Evolutionary conservation across 1,140 invertebrate species (phyloP).

Genomic region (Ceratina australensis): DNA sequence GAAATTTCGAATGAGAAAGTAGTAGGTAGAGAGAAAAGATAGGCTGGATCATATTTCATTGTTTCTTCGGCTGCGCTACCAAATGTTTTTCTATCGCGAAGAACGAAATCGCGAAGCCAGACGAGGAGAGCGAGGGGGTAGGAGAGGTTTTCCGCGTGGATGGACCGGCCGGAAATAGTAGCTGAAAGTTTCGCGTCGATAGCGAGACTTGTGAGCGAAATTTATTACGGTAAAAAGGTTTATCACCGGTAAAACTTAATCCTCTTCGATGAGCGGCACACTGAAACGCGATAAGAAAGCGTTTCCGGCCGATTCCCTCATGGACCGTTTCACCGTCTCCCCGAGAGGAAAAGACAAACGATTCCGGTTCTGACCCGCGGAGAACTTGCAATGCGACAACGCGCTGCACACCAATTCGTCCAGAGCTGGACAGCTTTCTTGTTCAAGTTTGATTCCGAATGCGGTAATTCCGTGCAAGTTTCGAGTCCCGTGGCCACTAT

Average conservation of each 20-base stretch:
- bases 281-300: slow-evolving; percentile 13
- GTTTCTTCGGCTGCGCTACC: too few relatives aligned
- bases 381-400: too few relatives aligned
- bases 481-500: too few relatives aligned
- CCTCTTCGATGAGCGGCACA: not conserved
- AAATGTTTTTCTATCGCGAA: not conserved
- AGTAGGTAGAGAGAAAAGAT: not conserved
- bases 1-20: not conserved
- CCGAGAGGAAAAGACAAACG: not conserved
- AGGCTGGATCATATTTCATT: too few relatives aligned
- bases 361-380: too few relatives aligned
- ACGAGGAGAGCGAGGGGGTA: not conserved
- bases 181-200: not conserved
- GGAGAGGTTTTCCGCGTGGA: not conserved
- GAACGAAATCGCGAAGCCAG: too few relatives aligned
- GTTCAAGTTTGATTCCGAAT: too few relatives aligned
- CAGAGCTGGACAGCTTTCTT: too few relatives aligned
- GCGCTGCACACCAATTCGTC: too few relatives aligned
- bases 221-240: slow-evolving; percentile 20
- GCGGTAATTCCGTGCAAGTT: too few relatives aligned
- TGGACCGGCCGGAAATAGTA: not conserved
- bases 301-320: slow-evolving; percentile 8
- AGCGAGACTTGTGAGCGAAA: not conserved
- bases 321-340: not conserved
- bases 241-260: slow-evolving; percentile 10